phyloP scores from a whole-genome alignment of 1,140 invertebrate species.

The Homarus americanus region DNA sequence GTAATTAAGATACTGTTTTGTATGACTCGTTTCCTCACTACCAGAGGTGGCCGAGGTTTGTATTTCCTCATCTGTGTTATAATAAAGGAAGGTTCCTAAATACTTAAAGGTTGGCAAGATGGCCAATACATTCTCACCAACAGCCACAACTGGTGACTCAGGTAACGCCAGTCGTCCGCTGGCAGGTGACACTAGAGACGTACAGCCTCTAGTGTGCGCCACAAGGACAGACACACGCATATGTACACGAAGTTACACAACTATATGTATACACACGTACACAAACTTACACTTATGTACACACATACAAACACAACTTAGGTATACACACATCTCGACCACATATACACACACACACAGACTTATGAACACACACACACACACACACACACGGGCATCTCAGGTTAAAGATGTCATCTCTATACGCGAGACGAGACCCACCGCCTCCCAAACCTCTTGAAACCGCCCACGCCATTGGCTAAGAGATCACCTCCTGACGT shows the following conservation, averaged over 20 bases:
- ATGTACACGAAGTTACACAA: neutral
- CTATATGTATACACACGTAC: conserved; percentile 7
- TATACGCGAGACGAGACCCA: neutral
- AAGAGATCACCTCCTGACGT: neutral
- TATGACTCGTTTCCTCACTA: too few relatives aligned
- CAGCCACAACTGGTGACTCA: too few relatives aligned
- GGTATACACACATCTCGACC: too few relatives aligned
- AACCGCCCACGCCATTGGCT: conserved; percentile 33
- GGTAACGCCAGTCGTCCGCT: too few relatives aligned
- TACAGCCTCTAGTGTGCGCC: too few relatives aligned
- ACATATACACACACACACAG: neutral
- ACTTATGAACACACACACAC: neutral
- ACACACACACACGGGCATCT: neutral
- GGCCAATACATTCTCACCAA: too few relatives aligned
- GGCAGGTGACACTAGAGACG: too few relatives aligned
- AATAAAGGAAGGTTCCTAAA: too few relatives aligned
- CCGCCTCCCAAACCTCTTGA: conserved; percentile 38
- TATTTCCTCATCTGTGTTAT: too few relatives aligned
- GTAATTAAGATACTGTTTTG: too few relatives aligned
- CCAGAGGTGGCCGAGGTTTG: too few relatives aligned
- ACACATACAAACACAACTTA: conserved; percentile 12
- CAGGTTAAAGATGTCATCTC: conserved; percentile 61
- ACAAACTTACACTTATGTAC: conserved; percentile 3
- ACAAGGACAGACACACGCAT: neutral
- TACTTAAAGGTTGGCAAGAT: too few relatives aligned